Conservation (phyloP, 2,113 vertebrate genomes). For the Thinocorus orbignyianus region DNA sequence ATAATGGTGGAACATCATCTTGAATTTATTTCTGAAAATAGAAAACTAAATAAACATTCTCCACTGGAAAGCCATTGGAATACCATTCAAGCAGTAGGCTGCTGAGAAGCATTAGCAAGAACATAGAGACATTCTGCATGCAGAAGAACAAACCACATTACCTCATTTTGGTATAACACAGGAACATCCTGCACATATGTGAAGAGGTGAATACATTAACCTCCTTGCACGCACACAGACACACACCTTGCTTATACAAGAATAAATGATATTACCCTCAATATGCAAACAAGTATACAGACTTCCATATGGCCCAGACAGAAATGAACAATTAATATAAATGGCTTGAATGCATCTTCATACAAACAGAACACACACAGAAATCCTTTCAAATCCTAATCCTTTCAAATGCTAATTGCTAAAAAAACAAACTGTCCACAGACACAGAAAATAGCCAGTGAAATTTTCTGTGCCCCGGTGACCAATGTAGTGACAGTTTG, state of each 20-base stretch:
- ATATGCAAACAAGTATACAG: background rate
- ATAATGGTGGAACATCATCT: background rate
- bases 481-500: background rate
- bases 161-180: background rate
- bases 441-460: background rate
- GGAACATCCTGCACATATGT: background rate
- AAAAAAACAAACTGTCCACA: background rate
- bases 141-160: background rate
- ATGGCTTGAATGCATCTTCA: background rate
- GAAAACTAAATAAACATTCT: background rate
- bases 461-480: background rate
- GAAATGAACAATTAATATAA: background rate
- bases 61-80: background rate
- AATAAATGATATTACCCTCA: background rate
- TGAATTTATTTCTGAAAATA: background rate
- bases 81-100: background rate
- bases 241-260: background rate
- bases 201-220: background rate
- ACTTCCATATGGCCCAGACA: rapidly evolving
- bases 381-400: background rate
- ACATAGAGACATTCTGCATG: background rate
- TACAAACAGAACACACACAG: background rate
- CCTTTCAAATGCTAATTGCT: background rate
- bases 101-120: background rate
- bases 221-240: background rate